phyloP scores from a whole-genome alignment of 2,797 vertebrate genomes.

The Atherinosoma microstoma region DNA sequence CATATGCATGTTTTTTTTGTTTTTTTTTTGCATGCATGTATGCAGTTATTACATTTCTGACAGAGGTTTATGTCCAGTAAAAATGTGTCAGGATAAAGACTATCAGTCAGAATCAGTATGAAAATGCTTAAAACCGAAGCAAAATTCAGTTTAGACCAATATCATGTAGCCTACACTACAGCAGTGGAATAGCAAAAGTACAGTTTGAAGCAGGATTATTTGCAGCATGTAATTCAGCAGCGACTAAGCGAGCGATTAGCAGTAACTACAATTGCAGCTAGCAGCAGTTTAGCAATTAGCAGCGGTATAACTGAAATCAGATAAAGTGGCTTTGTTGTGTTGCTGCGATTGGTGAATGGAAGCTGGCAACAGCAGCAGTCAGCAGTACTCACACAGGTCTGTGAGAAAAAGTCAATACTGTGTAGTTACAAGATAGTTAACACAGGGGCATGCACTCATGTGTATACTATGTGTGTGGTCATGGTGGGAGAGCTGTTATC shows the following conservation, averaged over 20 bases:
- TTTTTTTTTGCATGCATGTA: not conserved
- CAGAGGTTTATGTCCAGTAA: not conserved
- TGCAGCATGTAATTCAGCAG: constrained; percentile 20
- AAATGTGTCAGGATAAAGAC: not conserved
- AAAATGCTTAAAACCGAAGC: not conserved
- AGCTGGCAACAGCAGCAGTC: constrained; percentile 11
- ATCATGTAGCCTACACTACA: not conserved
- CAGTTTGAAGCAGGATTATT: constrained; percentile 16
- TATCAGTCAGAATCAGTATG: not conserved
- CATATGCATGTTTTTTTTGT: not conserved
- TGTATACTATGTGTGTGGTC: constrained; percentile 40
- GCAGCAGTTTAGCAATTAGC: constrained; percentile 19
- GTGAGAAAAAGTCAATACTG: constrained; percentile 34
- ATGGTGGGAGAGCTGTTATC: constrained; percentile 27
- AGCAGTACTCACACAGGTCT: constrained; percentile 15
- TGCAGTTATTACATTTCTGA: no score
- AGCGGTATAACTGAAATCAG: constrained; percentile 4
- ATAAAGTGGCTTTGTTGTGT: constrained; percentile 16
- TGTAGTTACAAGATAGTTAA: constrained; percentile 37
- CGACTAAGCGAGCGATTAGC: constrained; percentile 23
- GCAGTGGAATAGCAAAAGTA: constrained; percentile 7
- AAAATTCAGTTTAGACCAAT: not conserved
- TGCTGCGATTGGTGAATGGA: constrained; percentile 1
- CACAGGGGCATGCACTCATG: constrained; percentile 21
- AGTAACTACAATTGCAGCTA: constrained; percentile 16